phyloP scores from a whole-genome alignment of 1,140 invertebrate species.

The Nasonia giraulti region DNA sequence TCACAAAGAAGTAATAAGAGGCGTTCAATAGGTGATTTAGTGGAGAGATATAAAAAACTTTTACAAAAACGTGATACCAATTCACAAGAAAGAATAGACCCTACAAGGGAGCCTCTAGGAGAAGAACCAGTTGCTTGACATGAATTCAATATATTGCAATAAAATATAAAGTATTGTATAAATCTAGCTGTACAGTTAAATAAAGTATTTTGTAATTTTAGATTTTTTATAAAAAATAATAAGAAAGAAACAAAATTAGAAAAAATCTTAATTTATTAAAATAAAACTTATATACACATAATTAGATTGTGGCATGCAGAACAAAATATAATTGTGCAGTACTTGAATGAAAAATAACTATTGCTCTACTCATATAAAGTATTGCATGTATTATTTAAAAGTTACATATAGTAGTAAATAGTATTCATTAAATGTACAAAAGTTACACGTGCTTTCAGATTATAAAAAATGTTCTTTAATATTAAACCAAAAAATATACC shows the following conservation, averaged over 20 bases:
- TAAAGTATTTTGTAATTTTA: constrained; percentile 26
- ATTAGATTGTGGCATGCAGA: constrained; percentile 45
- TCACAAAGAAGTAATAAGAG: constrained; percentile 48
- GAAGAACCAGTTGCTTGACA: constrained; percentile 33
- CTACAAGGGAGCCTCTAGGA: constrained; percentile 5
- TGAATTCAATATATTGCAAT: constrained; percentile 47
- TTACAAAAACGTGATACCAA: constrained; percentile 52
- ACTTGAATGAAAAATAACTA: constrained; percentile 43
- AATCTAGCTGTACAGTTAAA: constrained; percentile 33
- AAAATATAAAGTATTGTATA: constrained; percentile 52
- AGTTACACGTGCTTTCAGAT: constrained; percentile 42
- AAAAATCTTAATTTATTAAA: constrained; percentile 46
- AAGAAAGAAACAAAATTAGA: constrained; percentile 33
- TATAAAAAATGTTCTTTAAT: constrained; percentile 43
- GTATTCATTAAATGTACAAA: constrained; percentile 50
- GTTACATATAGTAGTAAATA: constrained; percentile 51
- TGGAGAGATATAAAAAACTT: constrained; percentile 65
- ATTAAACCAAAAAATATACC: constrained; percentile 49
- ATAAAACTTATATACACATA: constrained; percentile 52
- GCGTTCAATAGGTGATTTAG: constrained; percentile 64
- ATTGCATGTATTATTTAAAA: constrained; percentile 50
- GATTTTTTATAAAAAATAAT: constrained; percentile 25
- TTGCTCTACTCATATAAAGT: constrained; percentile 45
- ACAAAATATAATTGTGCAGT: constrained; percentile 50
- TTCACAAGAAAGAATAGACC: not conserved